Percentiles rank a stretch among this genome's conserved stretches.
Evolutionary conservation across 2,797 vertebrate species (phyloP).

Genomic region (Gymnothorax javanicus): DNA sequence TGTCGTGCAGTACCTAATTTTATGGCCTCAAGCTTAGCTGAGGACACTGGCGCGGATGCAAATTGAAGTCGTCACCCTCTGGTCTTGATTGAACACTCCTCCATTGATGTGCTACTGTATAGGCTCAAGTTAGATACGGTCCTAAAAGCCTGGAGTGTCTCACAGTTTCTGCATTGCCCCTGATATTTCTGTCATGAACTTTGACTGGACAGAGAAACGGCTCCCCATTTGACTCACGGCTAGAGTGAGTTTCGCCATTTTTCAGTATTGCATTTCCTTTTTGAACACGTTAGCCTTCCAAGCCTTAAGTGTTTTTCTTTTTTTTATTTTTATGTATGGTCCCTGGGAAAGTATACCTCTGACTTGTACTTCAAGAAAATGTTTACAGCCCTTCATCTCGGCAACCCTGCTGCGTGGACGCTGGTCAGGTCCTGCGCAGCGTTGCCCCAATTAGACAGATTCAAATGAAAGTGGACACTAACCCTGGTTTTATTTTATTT

Average conservation of each 20-base stretch:
- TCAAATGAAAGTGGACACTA: constrained; percentile 10
- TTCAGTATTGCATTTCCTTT: neutral
- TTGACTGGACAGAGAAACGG: neutral
- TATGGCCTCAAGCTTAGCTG: neutral
- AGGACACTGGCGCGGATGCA: constrained; percentile 3
- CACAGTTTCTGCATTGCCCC: neutral
- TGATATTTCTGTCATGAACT: neutral
- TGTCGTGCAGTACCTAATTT: constrained; percentile 11
- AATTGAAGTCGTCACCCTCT: neutral
- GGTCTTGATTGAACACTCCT: constrained; percentile 18
- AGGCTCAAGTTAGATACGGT: neutral
- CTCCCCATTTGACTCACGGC: neutral
- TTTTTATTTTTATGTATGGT: neutral
- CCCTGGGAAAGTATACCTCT: constrained; percentile 22
- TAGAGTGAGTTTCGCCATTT: neutral
- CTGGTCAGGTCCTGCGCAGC: neutral
- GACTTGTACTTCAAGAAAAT: constrained; percentile 26
- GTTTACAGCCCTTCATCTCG: constrained; percentile 27
- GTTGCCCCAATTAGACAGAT: neutral
- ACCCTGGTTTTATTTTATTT: no score
- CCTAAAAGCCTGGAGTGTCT: constrained; percentile 1
- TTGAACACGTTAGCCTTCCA: constrained; percentile 23
- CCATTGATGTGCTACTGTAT: neutral
- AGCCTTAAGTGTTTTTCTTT: constrained; percentile 30
- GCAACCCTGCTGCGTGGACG: neutral